Evolutionary conservation across 2,113 vertebrate genomes (phyloP).

Genomic region (Spheniscus mendiculus): DNA sequence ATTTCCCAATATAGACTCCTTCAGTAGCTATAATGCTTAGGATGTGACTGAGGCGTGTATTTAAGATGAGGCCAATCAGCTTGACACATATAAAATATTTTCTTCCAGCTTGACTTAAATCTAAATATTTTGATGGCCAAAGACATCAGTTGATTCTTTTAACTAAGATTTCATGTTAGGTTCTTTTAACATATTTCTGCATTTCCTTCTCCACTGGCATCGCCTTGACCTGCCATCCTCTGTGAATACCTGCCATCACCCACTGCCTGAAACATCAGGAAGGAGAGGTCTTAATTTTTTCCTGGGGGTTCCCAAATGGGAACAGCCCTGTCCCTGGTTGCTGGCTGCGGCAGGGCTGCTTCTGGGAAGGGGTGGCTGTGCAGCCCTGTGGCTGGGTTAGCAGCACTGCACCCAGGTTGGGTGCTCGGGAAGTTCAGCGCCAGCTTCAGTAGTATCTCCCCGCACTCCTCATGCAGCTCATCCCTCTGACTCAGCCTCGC

Average conservation of each 20-base stretch:
- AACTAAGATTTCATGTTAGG: not conserved
- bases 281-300: not conserved
- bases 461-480: not conserved
- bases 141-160: not conserved
- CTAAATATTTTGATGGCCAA: not conserved
- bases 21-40: not conserved
- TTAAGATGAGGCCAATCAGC: not conserved
- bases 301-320: not conserved
- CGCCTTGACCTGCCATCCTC: accelerated
- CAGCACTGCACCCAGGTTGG: not conserved
- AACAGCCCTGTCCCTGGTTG: accelerated
- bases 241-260: not conserved
- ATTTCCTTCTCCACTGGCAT: not conserved
- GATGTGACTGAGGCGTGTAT: accelerated
- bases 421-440: accelerated
- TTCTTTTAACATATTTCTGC: not conserved
- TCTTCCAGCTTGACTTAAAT: not conserved
- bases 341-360: not conserved
- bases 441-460: not conserved
- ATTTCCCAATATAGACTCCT: not conserved
- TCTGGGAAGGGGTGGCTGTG: not conserved
- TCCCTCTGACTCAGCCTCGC: not conserved
- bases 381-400: not conserved
- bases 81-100: too few relatives aligned
- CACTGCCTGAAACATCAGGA: not conserved